Conservation (phyloP, 2,888 invertebrate species). For the Sarcophaga caerulescens region DNA sequence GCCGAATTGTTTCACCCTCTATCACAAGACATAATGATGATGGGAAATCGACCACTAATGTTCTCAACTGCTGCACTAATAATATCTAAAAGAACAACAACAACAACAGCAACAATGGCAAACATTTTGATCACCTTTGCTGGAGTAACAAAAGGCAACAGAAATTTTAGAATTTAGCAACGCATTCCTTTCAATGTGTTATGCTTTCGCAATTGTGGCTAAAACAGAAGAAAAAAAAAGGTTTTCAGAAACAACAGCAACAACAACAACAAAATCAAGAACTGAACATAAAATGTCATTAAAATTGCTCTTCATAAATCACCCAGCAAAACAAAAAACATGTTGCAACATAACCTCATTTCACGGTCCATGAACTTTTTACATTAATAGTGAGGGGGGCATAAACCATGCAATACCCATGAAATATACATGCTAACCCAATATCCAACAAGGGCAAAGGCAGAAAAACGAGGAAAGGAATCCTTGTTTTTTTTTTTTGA, state of each 20-base stretch:
- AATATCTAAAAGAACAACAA: no score
- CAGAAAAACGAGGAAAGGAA: constrained; percentile 17
- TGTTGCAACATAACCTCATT: constrained; percentile 77
- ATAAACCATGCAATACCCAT: neutral
- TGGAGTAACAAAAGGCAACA: neutral
- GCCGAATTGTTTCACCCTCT: neutral
- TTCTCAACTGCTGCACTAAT: neutral
- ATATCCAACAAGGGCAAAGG: neutral
- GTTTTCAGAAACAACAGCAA: neutral
- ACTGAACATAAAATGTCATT: constrained; percentile 76
- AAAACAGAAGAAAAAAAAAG: neutral
- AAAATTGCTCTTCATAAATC: constrained; percentile 80
- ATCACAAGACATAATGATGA: neutral
- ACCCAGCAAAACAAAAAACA: constrained; percentile 68
- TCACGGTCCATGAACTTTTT: constrained; percentile 77
- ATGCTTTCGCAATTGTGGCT: constrained; percentile 43
- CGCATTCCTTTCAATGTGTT: constrained; percentile 53
- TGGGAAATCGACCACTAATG: constrained; percentile 35
- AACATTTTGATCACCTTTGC: constrained; percentile 29
- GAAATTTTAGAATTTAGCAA: constrained; percentile 48
- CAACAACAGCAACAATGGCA: neutral
- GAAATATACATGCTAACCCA: neutral
- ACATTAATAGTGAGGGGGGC: constrained; percentile 37
- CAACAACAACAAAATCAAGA: constrained; percentile 36
- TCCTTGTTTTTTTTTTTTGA: constrained; percentile 19